Conservation (phyloP, 1,140 invertebrate species). For the Pseudomyrmex cubaensis region DNA sequence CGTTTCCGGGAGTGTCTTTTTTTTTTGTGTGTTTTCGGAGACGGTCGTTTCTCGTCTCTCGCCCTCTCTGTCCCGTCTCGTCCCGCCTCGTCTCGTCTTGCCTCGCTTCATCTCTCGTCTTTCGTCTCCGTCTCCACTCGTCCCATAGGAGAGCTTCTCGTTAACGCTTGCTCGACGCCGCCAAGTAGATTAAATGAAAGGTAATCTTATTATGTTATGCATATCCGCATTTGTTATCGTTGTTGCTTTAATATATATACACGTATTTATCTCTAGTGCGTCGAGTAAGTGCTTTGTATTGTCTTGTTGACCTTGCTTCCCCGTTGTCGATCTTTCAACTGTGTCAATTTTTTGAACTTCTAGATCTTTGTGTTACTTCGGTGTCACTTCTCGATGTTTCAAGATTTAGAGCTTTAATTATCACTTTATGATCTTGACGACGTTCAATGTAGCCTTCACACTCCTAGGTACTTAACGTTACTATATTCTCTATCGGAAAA, state of each 20-base stretch:
- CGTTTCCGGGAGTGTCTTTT: too few relatives aligned
- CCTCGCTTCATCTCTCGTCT: neutral
- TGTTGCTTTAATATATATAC: neutral
- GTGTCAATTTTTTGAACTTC: neutral
- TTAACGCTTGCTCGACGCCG: conserved; percentile 34
- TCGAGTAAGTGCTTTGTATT: neutral
- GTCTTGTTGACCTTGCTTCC: conserved; percentile 11
- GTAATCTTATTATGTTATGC: conserved; percentile 62
- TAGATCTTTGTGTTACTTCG: neutral
- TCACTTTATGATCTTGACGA: neutral
- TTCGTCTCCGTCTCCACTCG: neutral
- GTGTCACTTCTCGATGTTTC: neutral
- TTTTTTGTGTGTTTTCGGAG: neutral
- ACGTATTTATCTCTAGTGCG: neutral
- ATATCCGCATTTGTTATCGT: neutral
- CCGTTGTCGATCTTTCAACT: neutral
- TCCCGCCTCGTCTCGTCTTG: neutral
- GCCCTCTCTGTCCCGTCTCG: neutral
- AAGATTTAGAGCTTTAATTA: neutral
- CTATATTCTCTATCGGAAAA: neutral
- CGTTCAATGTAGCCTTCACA: neutral
- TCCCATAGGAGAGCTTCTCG: conserved; percentile 26
- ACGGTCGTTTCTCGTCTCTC: neutral
- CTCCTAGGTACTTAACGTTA: neutral
- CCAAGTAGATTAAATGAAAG: conserved; percentile 78